phyloP scores from a whole-genome alignment of 2,797 vertebrate genomes.

The Ctenosaura bakeri region DNA sequence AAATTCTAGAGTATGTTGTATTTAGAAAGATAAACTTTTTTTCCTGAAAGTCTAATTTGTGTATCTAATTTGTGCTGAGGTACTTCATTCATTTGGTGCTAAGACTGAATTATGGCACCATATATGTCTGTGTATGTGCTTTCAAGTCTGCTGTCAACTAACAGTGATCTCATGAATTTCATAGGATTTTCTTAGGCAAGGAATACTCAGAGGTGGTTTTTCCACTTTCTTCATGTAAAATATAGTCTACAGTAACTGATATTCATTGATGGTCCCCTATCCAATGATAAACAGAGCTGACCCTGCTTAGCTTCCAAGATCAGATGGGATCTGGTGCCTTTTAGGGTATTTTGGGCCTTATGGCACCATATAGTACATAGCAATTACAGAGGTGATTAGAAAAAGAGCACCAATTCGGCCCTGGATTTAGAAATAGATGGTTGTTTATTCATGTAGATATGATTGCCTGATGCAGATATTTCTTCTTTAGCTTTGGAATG shows the following conservation, averaged over 20 bases:
- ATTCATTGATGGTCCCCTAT: no score
- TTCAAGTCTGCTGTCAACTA: no score
- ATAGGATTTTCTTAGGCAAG: no score
- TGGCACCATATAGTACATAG: neutral
- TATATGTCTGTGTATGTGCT: conserved; percentile 1
- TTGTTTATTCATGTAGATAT: neutral
- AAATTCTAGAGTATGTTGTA: neutral
- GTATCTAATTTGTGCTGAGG: conserved; percentile 26
- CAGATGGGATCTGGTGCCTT: neutral
- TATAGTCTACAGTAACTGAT: no score
- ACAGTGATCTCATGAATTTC: no score
- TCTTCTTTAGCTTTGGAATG: neutral
- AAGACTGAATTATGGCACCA: conserved; percentile 68
- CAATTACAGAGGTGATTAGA: conserved; percentile 50
- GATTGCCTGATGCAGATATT: conserved; percentile 26
- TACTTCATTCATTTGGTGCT: conserved; percentile 48
- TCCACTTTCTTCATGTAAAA: no score
- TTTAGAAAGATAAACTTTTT: conserved; percentile 34
- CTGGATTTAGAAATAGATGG: neutral
- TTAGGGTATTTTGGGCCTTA: no score
- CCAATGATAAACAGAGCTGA: no score
- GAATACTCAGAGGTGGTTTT: no score
- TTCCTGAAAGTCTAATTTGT: neutral
- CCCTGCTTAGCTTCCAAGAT: no score
- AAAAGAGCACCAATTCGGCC: conserved; percentile 1